Conservation (phyloP, 1,140 invertebrate species). For the Apis dorsata region DNA sequence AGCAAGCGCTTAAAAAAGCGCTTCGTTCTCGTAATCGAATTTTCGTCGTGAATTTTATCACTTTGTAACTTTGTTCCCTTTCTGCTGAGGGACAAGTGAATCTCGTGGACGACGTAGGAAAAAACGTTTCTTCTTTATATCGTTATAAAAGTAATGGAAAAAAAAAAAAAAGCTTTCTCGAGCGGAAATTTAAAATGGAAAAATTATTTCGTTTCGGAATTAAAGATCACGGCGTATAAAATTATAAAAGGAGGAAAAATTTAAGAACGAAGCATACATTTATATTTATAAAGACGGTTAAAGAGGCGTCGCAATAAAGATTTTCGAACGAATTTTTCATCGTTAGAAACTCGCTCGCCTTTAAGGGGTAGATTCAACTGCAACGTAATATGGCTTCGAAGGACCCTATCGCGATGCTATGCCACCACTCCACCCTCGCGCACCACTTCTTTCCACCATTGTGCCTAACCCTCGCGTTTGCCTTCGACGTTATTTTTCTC, state of each 20-base stretch:
- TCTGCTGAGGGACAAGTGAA: background rate
- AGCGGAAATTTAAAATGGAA: no score
- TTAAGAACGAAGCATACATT: no score
- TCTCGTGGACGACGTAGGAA: background rate
- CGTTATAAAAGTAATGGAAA: no score
- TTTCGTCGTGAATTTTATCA: background rate
- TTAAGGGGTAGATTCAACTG: background rate
- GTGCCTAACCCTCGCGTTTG: background rate
- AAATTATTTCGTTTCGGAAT: no score
- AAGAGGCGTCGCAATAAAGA: background rate
- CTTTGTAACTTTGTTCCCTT: background rate
- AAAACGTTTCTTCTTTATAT: background rate
- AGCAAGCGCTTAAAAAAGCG: background rate
- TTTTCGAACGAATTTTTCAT: background rate
- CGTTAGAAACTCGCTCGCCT: background rate
- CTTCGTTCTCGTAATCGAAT: background rate
- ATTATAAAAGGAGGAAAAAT: no score
- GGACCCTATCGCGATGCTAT: conserved; percentile 26
- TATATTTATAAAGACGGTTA: background rate
- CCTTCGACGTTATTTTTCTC: conserved; percentile 30
- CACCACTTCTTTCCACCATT: background rate
- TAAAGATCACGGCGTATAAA: no score
- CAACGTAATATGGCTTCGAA: conserved; percentile 3
- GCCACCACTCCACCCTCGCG: background rate
- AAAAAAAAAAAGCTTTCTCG: no score